Evolutionary conservation across 2,113 vertebrate genomes (phyloP).

Genomic region (Aleadryas rufinucha): DNA sequence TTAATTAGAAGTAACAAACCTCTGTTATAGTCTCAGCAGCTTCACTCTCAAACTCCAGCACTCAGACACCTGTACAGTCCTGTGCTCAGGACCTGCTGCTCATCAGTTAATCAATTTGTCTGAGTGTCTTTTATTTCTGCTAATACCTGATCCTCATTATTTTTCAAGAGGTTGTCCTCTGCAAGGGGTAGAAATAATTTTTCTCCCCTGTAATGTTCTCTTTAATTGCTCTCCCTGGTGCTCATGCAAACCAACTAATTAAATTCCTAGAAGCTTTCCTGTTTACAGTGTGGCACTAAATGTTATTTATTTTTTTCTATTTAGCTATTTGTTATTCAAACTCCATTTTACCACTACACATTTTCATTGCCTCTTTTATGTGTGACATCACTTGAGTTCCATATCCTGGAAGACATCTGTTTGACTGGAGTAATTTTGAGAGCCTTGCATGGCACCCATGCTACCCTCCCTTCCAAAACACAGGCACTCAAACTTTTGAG

Average conservation of each 20-base stretch:
- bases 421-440: neutral
- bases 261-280: neutral
- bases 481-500: neutral
- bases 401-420: neutral
- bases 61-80: neutral
- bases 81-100: neutral
- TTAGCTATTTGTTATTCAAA: neutral
- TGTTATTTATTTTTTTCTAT: neutral
- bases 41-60: neutral
- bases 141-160: neutral
- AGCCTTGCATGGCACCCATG: neutral
- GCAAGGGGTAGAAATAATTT: neutral
- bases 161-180: neutral
- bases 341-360: neutral
- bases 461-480: neutral
- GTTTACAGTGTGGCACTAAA: neutral
- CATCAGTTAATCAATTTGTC: neutral
- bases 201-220: neutral
- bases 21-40: neutral
- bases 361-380: neutral
- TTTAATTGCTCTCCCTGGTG: neutral
- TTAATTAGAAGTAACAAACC: neutral
- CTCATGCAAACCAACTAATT: neutral
- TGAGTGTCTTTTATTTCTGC: neutral
- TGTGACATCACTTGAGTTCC: neutral